These are phyloP conservation scores for Musca vetustissima DNA, from an alignment of 1,140 invertebrate species.

Conservation along the genomic window DNA sequence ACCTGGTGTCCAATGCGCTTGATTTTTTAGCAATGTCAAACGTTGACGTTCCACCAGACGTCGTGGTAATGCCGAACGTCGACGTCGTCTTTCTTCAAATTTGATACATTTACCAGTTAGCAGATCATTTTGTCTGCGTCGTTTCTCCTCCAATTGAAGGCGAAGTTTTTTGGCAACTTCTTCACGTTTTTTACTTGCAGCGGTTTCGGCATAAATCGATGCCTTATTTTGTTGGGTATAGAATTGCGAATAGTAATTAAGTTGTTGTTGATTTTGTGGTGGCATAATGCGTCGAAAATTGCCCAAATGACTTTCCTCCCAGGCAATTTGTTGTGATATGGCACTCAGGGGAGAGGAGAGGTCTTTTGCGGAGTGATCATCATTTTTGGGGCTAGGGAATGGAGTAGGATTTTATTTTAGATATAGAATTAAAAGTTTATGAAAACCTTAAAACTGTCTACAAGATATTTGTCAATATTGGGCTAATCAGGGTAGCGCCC, in stretches of 20 bases:
- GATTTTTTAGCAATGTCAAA: slow-evolving; percentile 29
- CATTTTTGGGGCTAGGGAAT: background rate
- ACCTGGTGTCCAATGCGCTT: slow-evolving; percentile 46
- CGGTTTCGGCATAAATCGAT: slow-evolving; percentile 75
- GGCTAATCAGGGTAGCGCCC: too few species aligned
- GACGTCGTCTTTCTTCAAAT: slow-evolving; percentile 29
- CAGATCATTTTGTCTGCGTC: slow-evolving; percentile 40
- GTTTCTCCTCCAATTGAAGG: slow-evolving; percentile 46
- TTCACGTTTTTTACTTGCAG: slow-evolving; percentile 60
- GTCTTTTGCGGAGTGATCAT: background rate
- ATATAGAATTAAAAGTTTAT: too few species aligned
- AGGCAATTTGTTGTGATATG: slow-evolving; percentile 68
- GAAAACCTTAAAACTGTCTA: too few species aligned
- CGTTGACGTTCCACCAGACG: slow-evolving; percentile 41
- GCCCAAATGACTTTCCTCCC: slow-evolving; percentile 77
- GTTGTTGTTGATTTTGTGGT: slow-evolving; percentile 32
- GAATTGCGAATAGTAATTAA: slow-evolving; percentile 46
- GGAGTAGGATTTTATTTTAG: too few species aligned
- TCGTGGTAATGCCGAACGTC: slow-evolving; percentile 33
- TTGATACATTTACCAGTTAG: slow-evolving; percentile 26
- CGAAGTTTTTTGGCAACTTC: slow-evolving; percentile 48
- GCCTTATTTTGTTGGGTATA: slow-evolving; percentile 69
- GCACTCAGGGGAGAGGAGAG: slow-evolving; percentile 15
- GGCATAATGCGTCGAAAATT: slow-evolving; percentile 62
- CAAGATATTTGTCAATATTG: too few species aligned